Percentiles rank a stretch among this genome's conserved stretches.
These are phyloP conservation scores for Coluber constrictor DNA, from an alignment of 2,797 vertebrate genomes.

Conservation along the genomic window DNA sequence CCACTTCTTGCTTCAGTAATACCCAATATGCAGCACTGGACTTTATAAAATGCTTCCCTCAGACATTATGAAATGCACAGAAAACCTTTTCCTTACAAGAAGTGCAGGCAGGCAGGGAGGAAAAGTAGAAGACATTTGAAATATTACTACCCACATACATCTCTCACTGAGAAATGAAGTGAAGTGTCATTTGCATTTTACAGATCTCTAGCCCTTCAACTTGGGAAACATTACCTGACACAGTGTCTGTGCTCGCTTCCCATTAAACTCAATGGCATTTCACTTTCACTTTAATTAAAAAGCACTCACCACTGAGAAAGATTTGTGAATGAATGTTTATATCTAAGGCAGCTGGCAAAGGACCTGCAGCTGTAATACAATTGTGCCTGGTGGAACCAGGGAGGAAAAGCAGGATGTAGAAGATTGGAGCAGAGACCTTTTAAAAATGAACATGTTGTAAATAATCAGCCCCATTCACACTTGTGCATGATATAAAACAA, in stretches of 20 bases:
- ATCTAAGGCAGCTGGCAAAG: slow-evolving; percentile 52
- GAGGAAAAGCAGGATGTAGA: slow-evolving; percentile 62
- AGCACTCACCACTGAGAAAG: slow-evolving; percentile 51
- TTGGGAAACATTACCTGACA: slow-evolving; percentile 41
- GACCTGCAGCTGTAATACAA: slow-evolving; percentile 59
- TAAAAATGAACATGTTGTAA: slow-evolving; percentile 65
- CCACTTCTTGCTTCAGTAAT: background rate
- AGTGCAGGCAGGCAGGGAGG: background rate
- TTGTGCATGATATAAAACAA: slow-evolving; percentile 67
- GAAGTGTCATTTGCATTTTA: slow-evolving; percentile 17
- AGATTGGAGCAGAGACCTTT: slow-evolving; percentile 64
- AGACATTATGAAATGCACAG: background rate
- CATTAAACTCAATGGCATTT: slow-evolving; percentile 48
- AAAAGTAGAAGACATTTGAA: background rate
- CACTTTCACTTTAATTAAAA: slow-evolving; percentile 55
- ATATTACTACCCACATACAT: background rate
- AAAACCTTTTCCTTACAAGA: background rate
- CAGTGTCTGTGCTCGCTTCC: slow-evolving; percentile 23
- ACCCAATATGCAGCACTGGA: background rate
- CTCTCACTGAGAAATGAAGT: background rate
- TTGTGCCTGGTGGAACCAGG: slow-evolving; percentile 41
- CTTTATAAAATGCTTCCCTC: background rate
- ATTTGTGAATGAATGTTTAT: slow-evolving; percentile 57
- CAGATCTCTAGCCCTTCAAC: slow-evolving; percentile 24
- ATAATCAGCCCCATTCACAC: slow-evolving; percentile 65